A percentile compares a stretch with the other conserved stretches of the same genome.
These are phyloP conservation scores for Neoitamus cyanurus DNA, from an alignment of 2,888 invertebrate species.

Conservation along the genomic window DNA sequence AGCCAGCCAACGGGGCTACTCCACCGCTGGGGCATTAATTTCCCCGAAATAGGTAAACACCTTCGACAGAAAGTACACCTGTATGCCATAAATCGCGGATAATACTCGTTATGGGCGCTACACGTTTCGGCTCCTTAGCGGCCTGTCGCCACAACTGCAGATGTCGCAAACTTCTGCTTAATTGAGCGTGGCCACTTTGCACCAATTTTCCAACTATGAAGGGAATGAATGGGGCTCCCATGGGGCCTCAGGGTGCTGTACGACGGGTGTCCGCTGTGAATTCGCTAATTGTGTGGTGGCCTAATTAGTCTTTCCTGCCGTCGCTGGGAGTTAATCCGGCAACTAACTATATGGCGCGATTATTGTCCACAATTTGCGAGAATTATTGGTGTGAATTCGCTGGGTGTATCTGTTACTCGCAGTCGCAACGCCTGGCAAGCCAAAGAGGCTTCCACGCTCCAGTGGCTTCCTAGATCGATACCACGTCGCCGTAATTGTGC, in stretches of 20 bases:
- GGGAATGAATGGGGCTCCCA: background rate
- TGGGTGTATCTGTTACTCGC: background rate
- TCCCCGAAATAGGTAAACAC: conserved; percentile 15
- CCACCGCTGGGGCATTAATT: background rate
- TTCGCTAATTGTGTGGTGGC: background rate
- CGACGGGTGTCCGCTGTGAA: background rate
- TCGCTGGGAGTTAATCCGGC: background rate
- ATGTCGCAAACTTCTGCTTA: conserved; percentile 2
- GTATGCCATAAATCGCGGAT: background rate
- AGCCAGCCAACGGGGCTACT: background rate
- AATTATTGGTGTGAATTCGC: background rate
- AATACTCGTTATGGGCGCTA: background rate
- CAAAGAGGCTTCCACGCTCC: background rate
- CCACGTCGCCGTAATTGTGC: background rate
- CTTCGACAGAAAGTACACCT: conserved; percentile 14
- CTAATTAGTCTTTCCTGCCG: background rate
- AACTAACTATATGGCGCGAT: background rate
- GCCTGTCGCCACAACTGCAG: background rate
- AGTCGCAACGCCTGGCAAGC: no score
- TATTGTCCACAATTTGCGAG: background rate
- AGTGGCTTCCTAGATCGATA: background rate
- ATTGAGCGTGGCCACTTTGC: conserved; percentile 21
- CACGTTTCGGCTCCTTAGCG: background rate
- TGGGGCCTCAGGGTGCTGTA: background rate
- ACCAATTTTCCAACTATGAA: background rate